phyloP scores from a whole-genome alignment of 2,797 vertebrate species.

The Hirundo rustica region DNA sequence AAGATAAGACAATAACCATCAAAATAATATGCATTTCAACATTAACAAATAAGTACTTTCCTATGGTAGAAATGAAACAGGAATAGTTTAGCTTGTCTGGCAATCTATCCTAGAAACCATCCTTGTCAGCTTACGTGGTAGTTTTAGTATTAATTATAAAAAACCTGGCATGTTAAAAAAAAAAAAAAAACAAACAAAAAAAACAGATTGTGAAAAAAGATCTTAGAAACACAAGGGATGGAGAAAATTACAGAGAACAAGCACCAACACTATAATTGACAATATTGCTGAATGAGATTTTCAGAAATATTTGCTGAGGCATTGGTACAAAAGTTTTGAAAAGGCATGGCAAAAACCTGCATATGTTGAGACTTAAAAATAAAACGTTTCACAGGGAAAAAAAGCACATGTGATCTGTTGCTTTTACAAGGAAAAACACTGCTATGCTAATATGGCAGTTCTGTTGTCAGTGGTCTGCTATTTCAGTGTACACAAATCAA shows the following conservation, averaged over 20 bases:
- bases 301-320: background rate
- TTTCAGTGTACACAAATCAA: slow-evolving; percentile 13
- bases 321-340: background rate
- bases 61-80: background rate
- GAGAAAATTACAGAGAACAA: background rate
- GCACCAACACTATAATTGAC: background rate
- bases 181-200: background rate
- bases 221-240: background rate
- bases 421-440: background rate
- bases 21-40: background rate
- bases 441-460: background rate
- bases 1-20: background rate
- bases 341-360: background rate
- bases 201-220: background rate
- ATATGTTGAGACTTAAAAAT: slow-evolving; percentile 24
- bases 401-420: background rate
- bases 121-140: background rate
- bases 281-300: background rate
- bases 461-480: background rate
- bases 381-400: background rate
- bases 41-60: background rate
- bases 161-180: background rate
- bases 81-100: background rate
- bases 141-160: background rate
- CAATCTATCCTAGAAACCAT: background rate